Conservation (phyloP, 1,140 invertebrate genomes). For the Drosophila ercepeae region DNA sequence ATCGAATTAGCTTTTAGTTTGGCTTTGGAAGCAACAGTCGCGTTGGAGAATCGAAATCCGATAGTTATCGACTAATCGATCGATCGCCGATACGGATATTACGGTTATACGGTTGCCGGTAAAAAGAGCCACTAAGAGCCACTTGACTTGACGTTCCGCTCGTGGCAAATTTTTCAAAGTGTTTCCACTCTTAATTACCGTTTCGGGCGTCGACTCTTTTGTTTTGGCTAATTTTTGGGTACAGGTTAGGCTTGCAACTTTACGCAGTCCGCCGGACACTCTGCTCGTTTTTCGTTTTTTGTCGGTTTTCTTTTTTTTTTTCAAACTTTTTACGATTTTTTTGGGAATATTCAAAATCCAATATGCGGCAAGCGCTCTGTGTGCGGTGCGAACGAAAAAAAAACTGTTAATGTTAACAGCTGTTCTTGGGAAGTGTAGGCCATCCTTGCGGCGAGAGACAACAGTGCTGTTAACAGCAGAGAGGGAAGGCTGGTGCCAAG, state of each 20-base stretch:
- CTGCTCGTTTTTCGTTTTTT: too few species aligned
- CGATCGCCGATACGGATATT: neutral
- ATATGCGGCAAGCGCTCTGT: neutral
- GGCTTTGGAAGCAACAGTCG: conserved; percentile 52
- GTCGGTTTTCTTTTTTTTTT: neutral
- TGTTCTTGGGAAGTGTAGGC: neutral
- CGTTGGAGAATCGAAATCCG: neutral
- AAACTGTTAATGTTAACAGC: neutral
- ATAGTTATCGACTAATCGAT: neutral
- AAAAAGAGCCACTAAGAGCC: neutral
- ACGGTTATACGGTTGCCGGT: neutral
- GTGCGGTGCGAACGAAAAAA: neutral
- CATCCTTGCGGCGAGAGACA: neutral
- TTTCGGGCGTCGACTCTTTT: neutral
- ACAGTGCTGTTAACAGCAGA: neutral
- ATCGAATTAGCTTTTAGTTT: conserved; percentile 21
- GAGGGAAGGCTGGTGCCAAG: neutral
- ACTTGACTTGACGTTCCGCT: neutral
- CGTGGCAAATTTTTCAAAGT: neutral
- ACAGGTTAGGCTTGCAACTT: too few species aligned
- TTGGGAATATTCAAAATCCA: neutral
- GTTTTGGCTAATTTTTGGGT: too few species aligned
- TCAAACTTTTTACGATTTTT: neutral
- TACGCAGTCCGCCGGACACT: too few species aligned
- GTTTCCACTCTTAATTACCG: neutral